phyloP scores from a whole-genome alignment of 2,113 vertebrate genomes.

The Melanerpes formicivorus region DNA sequence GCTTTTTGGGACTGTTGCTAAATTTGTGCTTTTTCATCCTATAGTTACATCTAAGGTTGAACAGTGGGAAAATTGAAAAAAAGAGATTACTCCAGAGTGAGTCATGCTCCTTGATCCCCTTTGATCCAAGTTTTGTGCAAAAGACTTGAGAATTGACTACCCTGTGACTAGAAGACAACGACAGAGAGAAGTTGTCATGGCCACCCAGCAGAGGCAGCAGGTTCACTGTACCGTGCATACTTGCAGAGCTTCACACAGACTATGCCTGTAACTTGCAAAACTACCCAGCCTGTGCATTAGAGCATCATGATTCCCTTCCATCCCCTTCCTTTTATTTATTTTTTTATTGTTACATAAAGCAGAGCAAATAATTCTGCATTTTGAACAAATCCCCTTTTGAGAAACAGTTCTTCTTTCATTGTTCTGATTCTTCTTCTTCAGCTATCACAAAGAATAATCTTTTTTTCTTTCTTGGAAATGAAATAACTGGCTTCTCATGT shows the following conservation, averaged over 20 bases:
- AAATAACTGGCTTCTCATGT: background rate
- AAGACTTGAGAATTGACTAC: background rate
- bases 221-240: rapidly evolving
- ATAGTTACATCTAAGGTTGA: background rate
- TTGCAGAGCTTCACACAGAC: rapidly evolving
- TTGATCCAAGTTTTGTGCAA: background rate
- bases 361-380: background rate
- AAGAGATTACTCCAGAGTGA: background rate
- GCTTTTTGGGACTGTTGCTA: background rate
- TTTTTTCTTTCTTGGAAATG: background rate
- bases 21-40: background rate
- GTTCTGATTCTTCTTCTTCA: background rate
- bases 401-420: background rate
- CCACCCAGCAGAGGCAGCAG: background rate
- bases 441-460: background rate
- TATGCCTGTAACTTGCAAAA: background rate
- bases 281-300: too few relatives aligned
- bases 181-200: background rate
- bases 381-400: background rate
- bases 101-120: background rate
- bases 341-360: too few relatives aligned
- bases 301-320: background rate
- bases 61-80: background rate
- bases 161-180: background rate
- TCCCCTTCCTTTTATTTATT: background rate